phyloP scores from a whole-genome alignment of 2,888 invertebrate species.

The Keiferia lycopersicella region DNA sequence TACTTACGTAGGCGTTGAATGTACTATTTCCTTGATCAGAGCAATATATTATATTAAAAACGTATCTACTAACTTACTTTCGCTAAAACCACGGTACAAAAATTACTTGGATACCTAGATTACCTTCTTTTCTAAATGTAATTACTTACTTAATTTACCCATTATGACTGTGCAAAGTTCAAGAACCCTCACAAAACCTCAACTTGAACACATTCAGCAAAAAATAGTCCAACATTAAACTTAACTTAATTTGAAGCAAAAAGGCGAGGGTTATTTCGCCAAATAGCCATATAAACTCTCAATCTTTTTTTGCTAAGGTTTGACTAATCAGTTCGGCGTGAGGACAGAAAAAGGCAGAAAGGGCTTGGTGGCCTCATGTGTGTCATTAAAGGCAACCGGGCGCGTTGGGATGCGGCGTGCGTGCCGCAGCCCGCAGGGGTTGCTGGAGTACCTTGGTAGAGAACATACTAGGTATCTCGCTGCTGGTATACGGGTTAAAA shows the following conservation, averaged over 20 bases:
- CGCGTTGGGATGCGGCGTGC: conserved; percentile 34
- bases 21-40: neutral
- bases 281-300: conserved; percentile 33
- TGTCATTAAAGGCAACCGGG: conserved; percentile 67
- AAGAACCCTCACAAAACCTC: neutral
- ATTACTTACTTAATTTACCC: too few species aligned
- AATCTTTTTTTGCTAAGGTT: conserved; percentile 36
- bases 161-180: neutral
- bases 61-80: too few species aligned
- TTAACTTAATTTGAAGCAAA: conserved; percentile 2
- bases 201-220: neutral
- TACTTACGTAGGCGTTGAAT: neutral
- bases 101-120: too few species aligned
- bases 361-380: conserved; percentile 43
- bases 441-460: too few species aligned
- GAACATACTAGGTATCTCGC: neutral
- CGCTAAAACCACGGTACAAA: neutral
- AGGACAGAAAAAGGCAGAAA: conserved; percentile 57
- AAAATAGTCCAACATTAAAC: neutral
- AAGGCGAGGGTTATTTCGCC: conserved; percentile 4
- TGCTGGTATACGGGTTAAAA: neutral
- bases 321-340: conserved; percentile 45
- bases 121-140: too few species aligned
- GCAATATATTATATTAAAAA: too few species aligned
- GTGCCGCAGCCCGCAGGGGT: conserved; percentile 26